These are phyloP conservation scores for Trichopoda pennipes DNA, from an alignment of 2,888 invertebrate genomes.

Conservation along the genomic window DNA sequence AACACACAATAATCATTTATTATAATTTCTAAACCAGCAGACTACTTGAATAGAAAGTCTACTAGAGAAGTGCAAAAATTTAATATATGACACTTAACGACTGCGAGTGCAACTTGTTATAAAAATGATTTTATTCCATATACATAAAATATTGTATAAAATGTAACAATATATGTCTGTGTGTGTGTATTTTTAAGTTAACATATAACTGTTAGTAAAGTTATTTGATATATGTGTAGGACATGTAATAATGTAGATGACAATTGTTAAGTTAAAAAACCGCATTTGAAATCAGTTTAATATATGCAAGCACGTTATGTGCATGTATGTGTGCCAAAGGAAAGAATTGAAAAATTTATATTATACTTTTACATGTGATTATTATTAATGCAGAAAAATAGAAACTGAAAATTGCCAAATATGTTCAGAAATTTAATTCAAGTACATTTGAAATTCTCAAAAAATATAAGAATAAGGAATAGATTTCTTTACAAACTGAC, in stretches of 20 bases:
- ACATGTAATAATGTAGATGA: conserved; percentile 39
- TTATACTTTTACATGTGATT: too few relatives aligned
- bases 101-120: conserved; percentile 16
- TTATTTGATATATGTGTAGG: too few relatives aligned
- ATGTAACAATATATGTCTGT: conserved; percentile 15
- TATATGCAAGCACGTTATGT: too few relatives aligned
- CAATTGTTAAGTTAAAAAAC: conserved; percentile 57
- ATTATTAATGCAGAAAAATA: too few relatives aligned
- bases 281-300: conserved; percentile 49
- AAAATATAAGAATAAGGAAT: too few relatives aligned
- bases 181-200: background rate
- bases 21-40: conserved; percentile 62
- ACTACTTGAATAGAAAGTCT: conserved; percentile 57
- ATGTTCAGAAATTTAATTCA: too few relatives aligned
- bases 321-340: too few relatives aligned
- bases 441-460: too few relatives aligned
- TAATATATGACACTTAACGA: conserved; percentile 39
- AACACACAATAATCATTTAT: conserved; percentile 39
- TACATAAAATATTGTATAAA: background rate
- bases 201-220: background rate
- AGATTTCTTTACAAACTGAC: too few relatives aligned
- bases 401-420: too few relatives aligned
- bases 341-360: too few relatives aligned
- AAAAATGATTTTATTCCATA: conserved; percentile 13
- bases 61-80: conserved; percentile 46